Base-by-base conservation (phyloP, 2,113 vertebrate genomes). In the Siniperca knerii region DNA sequence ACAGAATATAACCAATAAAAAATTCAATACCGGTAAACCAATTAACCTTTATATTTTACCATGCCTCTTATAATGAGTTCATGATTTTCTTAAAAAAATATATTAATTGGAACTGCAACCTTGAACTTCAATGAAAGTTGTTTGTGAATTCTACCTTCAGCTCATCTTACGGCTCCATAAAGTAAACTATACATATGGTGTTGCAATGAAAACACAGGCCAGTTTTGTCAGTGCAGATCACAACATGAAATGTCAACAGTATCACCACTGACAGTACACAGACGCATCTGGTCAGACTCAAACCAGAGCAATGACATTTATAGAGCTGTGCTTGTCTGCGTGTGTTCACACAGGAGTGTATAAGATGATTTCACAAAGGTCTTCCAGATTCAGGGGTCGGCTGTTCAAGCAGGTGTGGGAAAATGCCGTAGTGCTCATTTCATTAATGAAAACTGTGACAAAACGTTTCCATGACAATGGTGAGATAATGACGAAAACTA, bases 211-310 rank as follows among this genome's bases (percentile, higher is more conserved):
- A 83, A 82, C 23, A 79, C 69, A 55, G 55, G 8, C 37, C 29
- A 46, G 71, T 76, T 89, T 87, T 73, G 91, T 88, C 87, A 69
- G 74, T 6, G 79, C 1, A 2, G 71, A 37, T 89, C 87, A 88
- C 89, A 86, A 88, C 79, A 75, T 25, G 54, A 90, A 91, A 89
- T 92, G 90, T 91, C 87, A 93, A 89, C 90, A 91, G 77, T 25
- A 79, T 77, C 69, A 48, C 83, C 66, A 33, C 77, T 81, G 82
- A 91, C 79, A 55, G 58, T 82, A 70, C 84, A 89, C 91, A 89
- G 86, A 78, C 58, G n/a, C 84, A 88, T 86, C 86, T 92, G 89
- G 89, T 75, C 83, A 75, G 74, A 60, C 83, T 85, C 84, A 87
- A 67, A 84, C 83, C 74, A 57, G 10, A 87, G 82, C 81, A 68